Base-by-base conservation (phyloP, 2,113 vertebrate species). In the Parus major region DNA sequence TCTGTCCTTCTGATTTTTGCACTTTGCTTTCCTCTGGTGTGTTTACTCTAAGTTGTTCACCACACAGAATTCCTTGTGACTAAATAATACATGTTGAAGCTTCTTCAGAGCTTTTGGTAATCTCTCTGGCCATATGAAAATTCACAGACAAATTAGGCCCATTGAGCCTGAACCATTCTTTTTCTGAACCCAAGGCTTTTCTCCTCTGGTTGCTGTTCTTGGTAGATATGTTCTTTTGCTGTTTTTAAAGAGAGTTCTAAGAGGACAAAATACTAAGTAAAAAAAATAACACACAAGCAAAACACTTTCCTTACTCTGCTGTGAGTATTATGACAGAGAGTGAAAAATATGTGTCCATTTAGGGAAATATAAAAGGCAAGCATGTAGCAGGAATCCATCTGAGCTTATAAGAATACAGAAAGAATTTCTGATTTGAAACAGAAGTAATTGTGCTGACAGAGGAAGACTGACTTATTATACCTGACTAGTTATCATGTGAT, bases 171-270 rank as follows among this genome's bases (percentile, higher is more conserved):
- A 83, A 53, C 65, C 39, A 56, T 78, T 90, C 57, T 93, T 96
- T 91, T 90, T 90, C 89, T 85, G 75, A 93, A 49, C 52, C 63
- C 49, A 44, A 92, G 79, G 96, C 41, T 86, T 93, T 90, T 72
- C 61, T 86, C 27, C 15, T 87, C 72, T 31, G 56, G 52, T 44
- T 91, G 57, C 79, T 92, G 81, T 92, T 73, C 55, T 82, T 87
- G 59, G 63, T 69, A 77, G 60, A 90, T 76, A n/a, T 78, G 61
- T 92, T 97, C 7, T 28, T 86, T 66, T 71, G n/a, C 76, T 89
- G 78, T 39, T 95, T 81, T 92, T 95, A 46, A 86, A 90, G 57
- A 35, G n/a, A 92, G 96, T 97, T 95, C 72, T 97, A 93, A 90
- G 94, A 93, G 81, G 80, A 59, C 28, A 29, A 79, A 92, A 61